Percentiles rank a stretch among this genome's conserved stretches.
These are phyloP conservation scores for Zeuzera pyrina DNA, from an alignment of 2,888 invertebrate genomes.

Conservation along the genomic window DNA sequence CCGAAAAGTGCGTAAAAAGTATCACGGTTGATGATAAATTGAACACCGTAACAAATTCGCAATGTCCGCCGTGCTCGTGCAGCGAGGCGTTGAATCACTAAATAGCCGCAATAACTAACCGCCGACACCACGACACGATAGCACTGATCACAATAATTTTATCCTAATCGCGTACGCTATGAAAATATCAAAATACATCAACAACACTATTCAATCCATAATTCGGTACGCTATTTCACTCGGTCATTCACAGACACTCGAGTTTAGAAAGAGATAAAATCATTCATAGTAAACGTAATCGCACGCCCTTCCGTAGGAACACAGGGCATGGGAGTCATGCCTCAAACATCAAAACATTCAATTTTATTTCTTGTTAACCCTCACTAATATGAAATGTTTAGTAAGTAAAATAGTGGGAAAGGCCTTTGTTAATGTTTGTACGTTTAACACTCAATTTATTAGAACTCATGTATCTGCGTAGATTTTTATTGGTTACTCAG, in stretches of 20 bases:
- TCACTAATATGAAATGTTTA: constrained; percentile 32
- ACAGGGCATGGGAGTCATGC: constrained; percentile 73
- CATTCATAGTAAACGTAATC: constrained; percentile 73
- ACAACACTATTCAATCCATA: constrained; percentile 68
- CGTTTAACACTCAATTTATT: constrained; percentile 49
- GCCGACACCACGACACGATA: constrained; percentile 40
- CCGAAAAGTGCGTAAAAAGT: constrained; percentile 65
- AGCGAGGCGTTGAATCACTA: too few species aligned
- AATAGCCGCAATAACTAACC: constrained; percentile 28
- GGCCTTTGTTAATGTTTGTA: constrained; percentile 44
- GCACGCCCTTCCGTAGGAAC: constrained; percentile 67
- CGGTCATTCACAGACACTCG: constrained; percentile 70
- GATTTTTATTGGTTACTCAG: constrained; percentile 57
- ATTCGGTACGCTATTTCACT: constrained; percentile 69
- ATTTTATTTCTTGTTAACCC: constrained; percentile 29
- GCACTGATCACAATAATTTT: constrained; percentile 45
- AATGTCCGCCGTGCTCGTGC: constrained; percentile 34
- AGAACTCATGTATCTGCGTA: constrained; percentile 60
- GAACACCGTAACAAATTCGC: constrained; percentile 46
- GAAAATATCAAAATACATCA: constrained; percentile 59
- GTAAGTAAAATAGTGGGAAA: too few species aligned
- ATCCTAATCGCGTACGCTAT: constrained; percentile 40
- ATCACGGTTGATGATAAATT: constrained; percentile 40
- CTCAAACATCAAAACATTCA: constrained; percentile 65
- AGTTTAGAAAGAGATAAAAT: constrained; percentile 73